phyloP scores from a whole-genome alignment of 2,888 invertebrate genomes.

The Eremobia ochroleuca region DNA sequence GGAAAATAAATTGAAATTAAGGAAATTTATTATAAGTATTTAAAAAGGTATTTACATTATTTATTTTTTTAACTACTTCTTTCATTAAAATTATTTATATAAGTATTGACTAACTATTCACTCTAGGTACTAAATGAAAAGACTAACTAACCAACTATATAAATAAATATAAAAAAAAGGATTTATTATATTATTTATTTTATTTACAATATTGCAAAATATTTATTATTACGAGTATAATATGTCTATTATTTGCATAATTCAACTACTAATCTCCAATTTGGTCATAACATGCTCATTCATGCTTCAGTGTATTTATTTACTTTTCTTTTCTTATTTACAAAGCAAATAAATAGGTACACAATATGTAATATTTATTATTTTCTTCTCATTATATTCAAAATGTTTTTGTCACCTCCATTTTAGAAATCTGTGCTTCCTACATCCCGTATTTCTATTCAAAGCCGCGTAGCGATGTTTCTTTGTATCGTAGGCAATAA shows the following conservation, averaged over 20 bases:
- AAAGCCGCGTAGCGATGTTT: slow-evolving; percentile 76
- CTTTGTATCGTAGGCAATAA: slow-evolving; percentile 86
- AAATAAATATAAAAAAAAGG: too few species aligned
- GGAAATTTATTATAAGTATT: too few species aligned
- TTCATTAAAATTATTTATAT: too few species aligned
- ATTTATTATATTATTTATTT: too few species aligned
- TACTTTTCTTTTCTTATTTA: neutral
- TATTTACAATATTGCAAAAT: neutral
- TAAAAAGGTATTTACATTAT: neutral
- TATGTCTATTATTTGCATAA: neutral
- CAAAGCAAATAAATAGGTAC: neutral
- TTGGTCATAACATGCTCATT: neutral
- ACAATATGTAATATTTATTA: neutral
- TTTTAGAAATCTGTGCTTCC: slow-evolving; percentile 22
- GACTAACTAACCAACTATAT: too few species aligned
- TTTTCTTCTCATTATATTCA: neutral
- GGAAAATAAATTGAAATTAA: neutral
- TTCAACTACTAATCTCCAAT: neutral
- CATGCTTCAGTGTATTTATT: neutral
- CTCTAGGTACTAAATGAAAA: too few species aligned
- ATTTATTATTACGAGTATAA: neutral
- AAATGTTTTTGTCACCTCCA: slow-evolving; percentile 66
- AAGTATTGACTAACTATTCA: too few species aligned
- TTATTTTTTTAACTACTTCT: too few species aligned
- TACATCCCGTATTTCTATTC: slow-evolving; percentile 68